These are phyloP conservation scores for Troglohyphantes excavatus DNA, from an alignment of 2,888 invertebrate species.

Conservation along the genomic window DNA sequence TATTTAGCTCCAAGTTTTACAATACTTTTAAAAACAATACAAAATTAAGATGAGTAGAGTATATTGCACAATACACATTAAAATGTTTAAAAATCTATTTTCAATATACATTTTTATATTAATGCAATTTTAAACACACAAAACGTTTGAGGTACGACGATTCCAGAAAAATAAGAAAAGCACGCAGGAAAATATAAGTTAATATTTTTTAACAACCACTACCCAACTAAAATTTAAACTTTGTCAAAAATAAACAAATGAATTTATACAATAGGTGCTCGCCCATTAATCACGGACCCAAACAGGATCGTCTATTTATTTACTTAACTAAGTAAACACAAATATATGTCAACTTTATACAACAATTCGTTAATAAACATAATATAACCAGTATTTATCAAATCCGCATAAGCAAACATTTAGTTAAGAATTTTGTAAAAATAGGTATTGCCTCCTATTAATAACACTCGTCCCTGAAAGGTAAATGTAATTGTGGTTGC, in stretches of 20 bases:
- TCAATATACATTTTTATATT: too few species aligned
- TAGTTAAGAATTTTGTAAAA: neutral
- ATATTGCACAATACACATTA: too few species aligned
- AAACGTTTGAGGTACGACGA: too few species aligned
- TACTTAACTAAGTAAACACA: neutral
- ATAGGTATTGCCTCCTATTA: neutral
- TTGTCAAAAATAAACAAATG: neutral
- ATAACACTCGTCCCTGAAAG: conserved; percentile 19
- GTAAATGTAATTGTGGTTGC: neutral
- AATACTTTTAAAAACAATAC: too few species aligned
- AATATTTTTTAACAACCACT: too few species aligned
- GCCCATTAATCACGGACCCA: neutral
- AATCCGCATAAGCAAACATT: neutral
- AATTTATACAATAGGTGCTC: neutral
- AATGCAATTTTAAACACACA: too few species aligned
- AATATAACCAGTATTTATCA: neutral
- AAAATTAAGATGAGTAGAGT: too few species aligned
- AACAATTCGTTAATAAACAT: neutral
- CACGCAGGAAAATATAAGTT: too few species aligned
- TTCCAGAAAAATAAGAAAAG: too few species aligned
- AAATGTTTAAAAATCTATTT: too few species aligned
- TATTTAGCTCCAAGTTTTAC: too few species aligned
- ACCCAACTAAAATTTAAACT: neutral
- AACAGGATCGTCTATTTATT: neutral
- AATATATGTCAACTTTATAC: neutral